Base-by-base conservation (phyloP, 2,113 vertebrate species). In the Etia nguti region DNA sequence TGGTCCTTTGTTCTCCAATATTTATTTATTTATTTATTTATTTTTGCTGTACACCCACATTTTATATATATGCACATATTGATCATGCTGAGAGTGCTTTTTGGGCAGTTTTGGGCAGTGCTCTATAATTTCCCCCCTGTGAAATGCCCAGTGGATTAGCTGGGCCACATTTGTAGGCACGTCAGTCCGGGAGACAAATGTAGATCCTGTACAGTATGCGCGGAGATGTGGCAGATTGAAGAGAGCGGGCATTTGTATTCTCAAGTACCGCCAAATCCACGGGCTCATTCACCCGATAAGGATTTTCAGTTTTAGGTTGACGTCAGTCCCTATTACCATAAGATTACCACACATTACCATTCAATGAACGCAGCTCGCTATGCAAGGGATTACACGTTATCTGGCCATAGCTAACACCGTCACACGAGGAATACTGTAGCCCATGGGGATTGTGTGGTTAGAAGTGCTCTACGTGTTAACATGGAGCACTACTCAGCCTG, bases 261-360 rank as follows among this genome's bases (percentile, higher is more conserved):
- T 82, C 79, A 86, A 85, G 59, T 87, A 81, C 83, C 92, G 88
- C 84, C 83, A 94, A 95, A 94, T 94, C 93, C 93, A 88, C 38
- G 56, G 62, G 89, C 84, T 92, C 91, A 41, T 88, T 95, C 93
- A 93, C 73, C 93, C 94, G 85, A 79, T 48, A 82, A 93, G 94
- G 92, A 92, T 93, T 93, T 92, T 81, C 85, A 80, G 79, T 91
- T 92, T 94, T 92, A 93, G 84, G 87, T 90, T 84, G 22, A 77
- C 68, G 86, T 91, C 79, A 79, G 83, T 80, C 81, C 59, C 13
- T 52, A 82, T 92, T 93, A 90, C 65, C 92, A 94, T 93, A 89
- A 91, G 80, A 94, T 95, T 95, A 94, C 87, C 93, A 92, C 91
- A 91, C 65, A 88, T 92, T 92, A 90, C 80, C 82, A 89, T 94